These are phyloP conservation scores for Nymphalis polychloros DNA, from an alignment of 2,888 invertebrate genomes.

Conservation along the genomic window DNA sequence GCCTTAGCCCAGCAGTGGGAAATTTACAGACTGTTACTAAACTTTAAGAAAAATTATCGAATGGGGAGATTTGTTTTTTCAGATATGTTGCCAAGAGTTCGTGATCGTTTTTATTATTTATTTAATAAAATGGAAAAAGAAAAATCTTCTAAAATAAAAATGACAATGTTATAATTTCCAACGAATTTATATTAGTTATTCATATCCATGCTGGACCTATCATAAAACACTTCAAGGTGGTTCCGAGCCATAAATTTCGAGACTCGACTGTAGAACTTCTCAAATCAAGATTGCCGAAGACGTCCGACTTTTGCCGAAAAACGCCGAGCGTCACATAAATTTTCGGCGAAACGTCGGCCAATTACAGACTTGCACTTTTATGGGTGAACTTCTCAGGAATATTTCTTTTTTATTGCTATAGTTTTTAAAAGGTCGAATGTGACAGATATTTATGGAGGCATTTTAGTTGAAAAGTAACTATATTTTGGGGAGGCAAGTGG, in stretches of 20 bases:
- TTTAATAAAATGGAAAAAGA: not conserved
- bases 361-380: slow-evolving; percentile 47
- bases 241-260: slow-evolving; percentile 35
- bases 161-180: not conserved
- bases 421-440: slow-evolving; percentile 57
- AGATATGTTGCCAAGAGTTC: not conserved
- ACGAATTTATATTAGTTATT: not conserved
- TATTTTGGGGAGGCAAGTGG: slow-evolving; percentile 16
- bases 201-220: not conserved
- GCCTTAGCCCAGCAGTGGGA: too few relatives aligned
- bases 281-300: slow-evolving; percentile 42
- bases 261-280: slow-evolving; percentile 37
- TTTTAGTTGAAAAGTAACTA: slow-evolving; percentile 33
- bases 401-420: slow-evolving; percentile 49
- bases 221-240: slow-evolving; percentile 19
- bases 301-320: slow-evolving; percentile 47
- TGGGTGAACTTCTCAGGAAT: slow-evolving; percentile 46
- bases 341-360: slow-evolving; percentile 40
- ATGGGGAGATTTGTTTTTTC: not conserved
- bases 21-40: too few relatives aligned
- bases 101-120: not conserved
- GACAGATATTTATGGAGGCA: slow-evolving; percentile 52
- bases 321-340: slow-evolving; percentile 46
- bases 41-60: too few relatives aligned
- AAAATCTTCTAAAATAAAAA: not conserved